These are phyloP conservation scores for Geopemphigus sp. DNA, from an alignment of 1,140 invertebrate species.

Conservation along the genomic window DNA sequence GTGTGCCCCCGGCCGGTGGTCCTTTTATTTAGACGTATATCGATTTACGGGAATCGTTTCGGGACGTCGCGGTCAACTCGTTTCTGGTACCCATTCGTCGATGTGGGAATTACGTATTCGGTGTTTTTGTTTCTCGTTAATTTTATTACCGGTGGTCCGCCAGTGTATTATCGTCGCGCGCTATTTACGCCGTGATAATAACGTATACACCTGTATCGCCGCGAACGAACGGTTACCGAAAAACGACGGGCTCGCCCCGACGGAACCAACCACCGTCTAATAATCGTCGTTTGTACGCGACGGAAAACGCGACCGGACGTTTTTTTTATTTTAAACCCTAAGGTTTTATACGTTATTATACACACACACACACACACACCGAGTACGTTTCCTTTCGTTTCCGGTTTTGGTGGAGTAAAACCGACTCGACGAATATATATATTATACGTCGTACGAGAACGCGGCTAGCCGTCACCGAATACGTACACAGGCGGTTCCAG, in stretches of 20 bases:
- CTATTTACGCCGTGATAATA: neutral
- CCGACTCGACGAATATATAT: neutral
- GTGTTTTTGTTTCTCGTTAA: neutral
- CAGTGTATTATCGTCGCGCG: neutral
- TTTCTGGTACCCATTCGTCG: neutral
- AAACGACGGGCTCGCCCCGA: neutral
- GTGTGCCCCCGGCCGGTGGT: neutral
- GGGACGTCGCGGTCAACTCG: neutral
- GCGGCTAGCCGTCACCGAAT: neutral
- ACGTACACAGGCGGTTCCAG: neutral
- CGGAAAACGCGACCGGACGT: too few relatives aligned
- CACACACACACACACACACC: neutral
- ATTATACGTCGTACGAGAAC: too few relatives aligned
- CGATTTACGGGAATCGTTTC: neutral
- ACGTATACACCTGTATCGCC: neutral
- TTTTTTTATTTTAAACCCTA: too few relatives aligned
- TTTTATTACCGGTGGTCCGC: conserved; percentile 2
- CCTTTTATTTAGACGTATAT: neutral
- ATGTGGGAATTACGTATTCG: neutral
- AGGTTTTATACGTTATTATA: too few relatives aligned
- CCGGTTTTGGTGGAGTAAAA: conserved; percentile 7
- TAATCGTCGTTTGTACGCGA: too few relatives aligned
- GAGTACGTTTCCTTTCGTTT: conserved; percentile 21
- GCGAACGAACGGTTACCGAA: neutral
- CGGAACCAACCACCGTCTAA: too few relatives aligned